Base-by-base conservation (phyloP, 1,140 invertebrate species). In the Microplitis mediator region DNA sequence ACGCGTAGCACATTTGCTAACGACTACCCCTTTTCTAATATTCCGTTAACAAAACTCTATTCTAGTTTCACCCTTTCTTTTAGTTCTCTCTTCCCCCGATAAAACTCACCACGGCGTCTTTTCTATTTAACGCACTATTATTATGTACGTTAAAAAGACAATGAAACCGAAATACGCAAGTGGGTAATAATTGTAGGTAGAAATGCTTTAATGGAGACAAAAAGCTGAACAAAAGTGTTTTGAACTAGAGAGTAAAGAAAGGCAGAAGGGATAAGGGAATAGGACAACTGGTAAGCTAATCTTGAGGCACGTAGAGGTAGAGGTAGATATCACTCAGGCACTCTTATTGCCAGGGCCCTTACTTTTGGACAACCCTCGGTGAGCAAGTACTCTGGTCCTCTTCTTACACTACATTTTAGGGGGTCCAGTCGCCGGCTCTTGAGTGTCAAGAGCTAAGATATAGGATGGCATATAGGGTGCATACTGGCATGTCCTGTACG, bases 381-480 rank as follows among this genome's bases (percentile, higher is more conserved):
- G 62, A 50, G 14, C 23, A 23, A 23, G 23, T 23, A 23, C 23
- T 23, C 23, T 23, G 23, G 23, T 23, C 23, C 61, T 63, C n/a
- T 58, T 58, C 54, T 56, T 36, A 45, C n/a, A 23, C 16, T 56
- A 69, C 1, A 23, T 23, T 23, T 23, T 23, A 23, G 23, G 23
- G 66, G 66, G 66, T 71, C 69, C 69, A 63, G 50, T 65, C 45
- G 63, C 4, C 14, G 60, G 60, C 60, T 36, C 60, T 65, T 16
- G 63, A 65, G 63, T 16, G 39, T 51, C 63, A 50, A 65, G 63
- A 65, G 63, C 50, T 16, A 31, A 11, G 32, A 35, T 50, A 35
- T 23, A 23, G 23, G 23, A 23, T 23, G 23, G 23, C 23, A 23
- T 23, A 2, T 23, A 23, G 51, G 51, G 51, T 54, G 51, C 2